A percentile compares a stretch with the other conserved stretches of the same genome.
These are phyloP conservation scores for Drosophila rhopaloa DNA, from an alignment of 1,140 invertebrate species.

Conservation along the genomic window DNA sequence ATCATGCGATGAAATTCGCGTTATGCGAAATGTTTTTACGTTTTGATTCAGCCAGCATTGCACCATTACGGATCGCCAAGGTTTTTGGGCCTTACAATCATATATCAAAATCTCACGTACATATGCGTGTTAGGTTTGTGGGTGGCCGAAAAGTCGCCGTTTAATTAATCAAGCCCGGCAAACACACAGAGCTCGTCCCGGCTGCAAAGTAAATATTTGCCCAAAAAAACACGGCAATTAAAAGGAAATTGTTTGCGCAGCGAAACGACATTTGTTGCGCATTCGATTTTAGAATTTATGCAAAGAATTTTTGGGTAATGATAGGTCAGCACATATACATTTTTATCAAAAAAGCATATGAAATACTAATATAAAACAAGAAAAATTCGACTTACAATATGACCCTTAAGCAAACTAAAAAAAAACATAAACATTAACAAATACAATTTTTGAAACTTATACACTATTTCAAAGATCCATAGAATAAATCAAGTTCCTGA, in stretches of 20 bases:
- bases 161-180: conserved; percentile 66
- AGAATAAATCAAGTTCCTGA: no score
- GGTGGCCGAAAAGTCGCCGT: conserved; percentile 60
- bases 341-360: no score
- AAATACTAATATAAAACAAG: no score
- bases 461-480: no score
- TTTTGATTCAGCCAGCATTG: conserved; percentile 31
- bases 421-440: no score
- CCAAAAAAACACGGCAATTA: conserved; percentile 66
- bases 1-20: conserved; percentile 71
- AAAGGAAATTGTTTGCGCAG: conserved; percentile 68
- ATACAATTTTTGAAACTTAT: no score
- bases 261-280: conserved; percentile 37
- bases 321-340: no score
- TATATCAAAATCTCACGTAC: conserved; percentile 80
- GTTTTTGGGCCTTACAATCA: conserved; percentile 39
- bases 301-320: background rate
- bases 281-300: conserved; percentile 19
- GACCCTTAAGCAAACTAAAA: no score
- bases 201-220: conserved; percentile 37
- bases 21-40: conserved; percentile 29
- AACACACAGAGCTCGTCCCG: conserved; percentile 12
- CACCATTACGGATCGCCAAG: conserved; percentile 29
- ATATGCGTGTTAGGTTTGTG: conserved; percentile 54
- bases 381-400: no score